Evolutionary conservation across 2,888 invertebrate species (phyloP), one percentile per base, ranked within the genome.

Genomic region (Heliothis peltigera): DNA sequence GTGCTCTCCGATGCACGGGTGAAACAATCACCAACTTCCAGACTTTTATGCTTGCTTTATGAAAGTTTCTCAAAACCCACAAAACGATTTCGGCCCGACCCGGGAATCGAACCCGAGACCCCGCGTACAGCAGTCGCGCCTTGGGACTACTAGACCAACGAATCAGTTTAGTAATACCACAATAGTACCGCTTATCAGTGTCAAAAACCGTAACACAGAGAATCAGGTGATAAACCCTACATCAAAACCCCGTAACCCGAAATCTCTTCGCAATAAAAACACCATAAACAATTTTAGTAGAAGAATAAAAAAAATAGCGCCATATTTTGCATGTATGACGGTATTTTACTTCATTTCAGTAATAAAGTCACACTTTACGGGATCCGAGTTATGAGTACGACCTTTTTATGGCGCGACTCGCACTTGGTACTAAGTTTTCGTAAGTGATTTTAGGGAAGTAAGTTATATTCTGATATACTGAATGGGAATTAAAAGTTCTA

Each of bases 311-410:
- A 77, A 62, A 77, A 62, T 21, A 28, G 21, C 39, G 59, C 57
- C 78, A 69, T 74, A 77, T 79, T 80, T 79, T 79, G 64, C 79
- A 77, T 81, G 64, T 77, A 79, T 74, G 74, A 59, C 47, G 22
- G 35, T n/a, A 39, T 39, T 56, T 57, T 66, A 46, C 54, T 56
- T 35, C 64, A 25, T 69, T 62, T 62, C 64, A 39, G 68, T 75
- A 66, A 77, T 80, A 81, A 75, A 79, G 68, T 58, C 60, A 48
- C 54, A 57, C 25, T 81, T 80, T 77, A 81, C 62, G 81, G 68
- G 57, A 61, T 73, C 52, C 52, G 28, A 56, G 65, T 57, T 64
- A 58, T 67, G 69, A 73, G 69, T 46, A 56, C 48, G 58, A 75
- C 62, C 70, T 64, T 78, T 77, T 80, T 73, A 72, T 53, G 58